Evolutionary conservation across 2,797 vertebrate genomes (phyloP).

Genomic region (Lacerta agilis): DNA sequence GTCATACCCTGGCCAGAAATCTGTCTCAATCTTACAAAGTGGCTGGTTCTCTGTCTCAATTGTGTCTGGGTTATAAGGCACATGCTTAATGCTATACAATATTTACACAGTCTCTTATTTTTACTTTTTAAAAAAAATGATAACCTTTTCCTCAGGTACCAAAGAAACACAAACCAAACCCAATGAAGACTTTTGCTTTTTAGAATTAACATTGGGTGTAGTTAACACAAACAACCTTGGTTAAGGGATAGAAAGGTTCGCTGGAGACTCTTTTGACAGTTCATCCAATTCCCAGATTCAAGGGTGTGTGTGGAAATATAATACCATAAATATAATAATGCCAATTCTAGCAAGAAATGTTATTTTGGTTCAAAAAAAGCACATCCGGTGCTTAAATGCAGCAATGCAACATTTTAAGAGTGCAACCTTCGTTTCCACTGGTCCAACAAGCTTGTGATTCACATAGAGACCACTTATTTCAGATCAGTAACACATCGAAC

Average conservation of each 20-base stretch:
- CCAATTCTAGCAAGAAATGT: background rate
- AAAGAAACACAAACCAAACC: constrained; percentile 49
- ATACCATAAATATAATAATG: constrained; percentile 1
- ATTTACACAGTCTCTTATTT: background rate
- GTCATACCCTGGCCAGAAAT: background rate
- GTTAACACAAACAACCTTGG: constrained; percentile 15
- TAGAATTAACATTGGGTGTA: constrained; percentile 14
- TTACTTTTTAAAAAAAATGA: too few relatives aligned
- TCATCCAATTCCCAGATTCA: constrained; percentile 27
- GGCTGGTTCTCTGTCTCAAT: constrained; percentile 13
- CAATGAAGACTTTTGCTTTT: background rate
- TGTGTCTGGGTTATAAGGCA: background rate
- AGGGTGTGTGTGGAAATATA: constrained; percentile 20
- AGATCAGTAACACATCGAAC: background rate
- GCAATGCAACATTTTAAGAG: background rate
- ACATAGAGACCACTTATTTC: background rate
- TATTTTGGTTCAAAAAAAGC: background rate
- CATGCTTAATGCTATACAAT: background rate
- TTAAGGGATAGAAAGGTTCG: constrained; percentile 30
- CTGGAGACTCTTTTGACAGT: constrained; percentile 28
- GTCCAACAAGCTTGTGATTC: constrained; percentile 19
- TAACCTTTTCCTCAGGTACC: background rate
- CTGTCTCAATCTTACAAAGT: constrained; percentile 10
- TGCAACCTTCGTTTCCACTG: constrained; percentile 19
- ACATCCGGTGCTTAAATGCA: background rate